Percentiles rank a stretch among this genome's conserved stretches.
phyloP scores from a whole-genome alignment of 2,113 vertebrate species.

The Rhinopomastus cyanomelas region DNA sequence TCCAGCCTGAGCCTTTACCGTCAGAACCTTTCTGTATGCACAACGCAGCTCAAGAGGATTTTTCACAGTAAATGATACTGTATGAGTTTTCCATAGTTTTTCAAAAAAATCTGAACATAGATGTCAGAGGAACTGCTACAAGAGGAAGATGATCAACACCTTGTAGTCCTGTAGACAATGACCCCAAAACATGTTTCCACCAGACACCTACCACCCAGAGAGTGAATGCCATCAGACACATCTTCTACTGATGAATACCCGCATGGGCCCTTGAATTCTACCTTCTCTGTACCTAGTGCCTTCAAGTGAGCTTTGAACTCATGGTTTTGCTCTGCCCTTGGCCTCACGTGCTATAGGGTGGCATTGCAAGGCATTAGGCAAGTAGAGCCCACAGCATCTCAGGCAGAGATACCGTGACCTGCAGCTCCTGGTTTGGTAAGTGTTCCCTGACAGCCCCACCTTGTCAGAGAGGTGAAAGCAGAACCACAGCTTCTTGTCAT shows the following conservation, averaged over 20 bases:
- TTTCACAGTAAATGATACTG: neutral
- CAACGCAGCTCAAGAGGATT: neutral
- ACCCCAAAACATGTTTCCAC: neutral
- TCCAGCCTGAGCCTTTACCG: neutral
- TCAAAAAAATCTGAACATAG: neutral
- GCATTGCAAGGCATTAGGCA: neutral
- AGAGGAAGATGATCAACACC: neutral
- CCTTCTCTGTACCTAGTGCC: neutral
- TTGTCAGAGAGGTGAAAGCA: neutral
- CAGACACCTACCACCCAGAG: neutral
- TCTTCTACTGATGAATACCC: neutral
- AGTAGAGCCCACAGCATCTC: neutral
- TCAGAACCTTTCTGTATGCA: neutral
- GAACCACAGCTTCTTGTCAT: neutral
- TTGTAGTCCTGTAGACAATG: neutral
- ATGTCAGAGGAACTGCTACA: neutral
- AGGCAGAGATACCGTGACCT: neutral
- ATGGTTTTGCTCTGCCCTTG: neutral
- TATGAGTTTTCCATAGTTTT: rapidly evolving
- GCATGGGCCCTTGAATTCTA: neutral
- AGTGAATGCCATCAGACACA: neutral
- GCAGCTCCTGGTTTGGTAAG: neutral
- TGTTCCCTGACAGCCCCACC: neutral
- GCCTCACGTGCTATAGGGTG: neutral
- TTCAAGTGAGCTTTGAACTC: neutral